A percentile compares a stretch with the other conserved stretches of the same genome.
phyloP scores from a whole-genome alignment of 2,113 vertebrate genomes.

The Amblyopsis rosae region DNA sequence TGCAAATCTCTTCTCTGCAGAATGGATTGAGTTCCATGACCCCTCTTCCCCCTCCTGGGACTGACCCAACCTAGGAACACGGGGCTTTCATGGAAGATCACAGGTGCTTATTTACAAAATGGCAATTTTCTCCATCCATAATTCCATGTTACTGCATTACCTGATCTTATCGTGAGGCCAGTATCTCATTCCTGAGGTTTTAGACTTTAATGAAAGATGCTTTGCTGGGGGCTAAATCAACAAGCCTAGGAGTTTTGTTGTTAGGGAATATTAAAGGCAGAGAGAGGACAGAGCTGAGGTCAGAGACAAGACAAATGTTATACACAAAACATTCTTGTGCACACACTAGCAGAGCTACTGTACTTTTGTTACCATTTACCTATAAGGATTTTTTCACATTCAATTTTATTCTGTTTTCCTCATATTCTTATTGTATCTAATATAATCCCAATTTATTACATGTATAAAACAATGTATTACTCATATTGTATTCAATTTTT shows the following conservation, averaged over 20 bases:
- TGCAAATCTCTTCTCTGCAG: slow-evolving; percentile 59
- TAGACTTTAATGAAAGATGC: slow-evolving; percentile 82
- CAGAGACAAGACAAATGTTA: slow-evolving; percentile 51
- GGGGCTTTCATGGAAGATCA: slow-evolving; percentile 79
- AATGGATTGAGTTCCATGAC: slow-evolving; percentile 69
- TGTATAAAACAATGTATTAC: too few species aligned
- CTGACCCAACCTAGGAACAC: slow-evolving; percentile 65
- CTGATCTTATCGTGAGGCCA: slow-evolving; percentile 77
- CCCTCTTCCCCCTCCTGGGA: slow-evolving; percentile 64
- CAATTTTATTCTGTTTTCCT: too few species aligned
- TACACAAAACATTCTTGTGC: slow-evolving; percentile 31
- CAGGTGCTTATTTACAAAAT: slow-evolving; percentile 84
- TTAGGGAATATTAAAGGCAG: slow-evolving; percentile 68
- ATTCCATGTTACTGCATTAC: slow-evolving; percentile 82
- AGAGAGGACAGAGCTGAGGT: slow-evolving; percentile 52
- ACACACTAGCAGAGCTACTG: slow-evolving; percentile 4
- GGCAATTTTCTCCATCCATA: slow-evolving; percentile 81
- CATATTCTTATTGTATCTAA: too few species aligned
- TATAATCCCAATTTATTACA: too few species aligned
- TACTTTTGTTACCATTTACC: too few species aligned
- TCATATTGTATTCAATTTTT: slow-evolving; percentile 23
- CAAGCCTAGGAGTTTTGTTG: slow-evolving; percentile 72
- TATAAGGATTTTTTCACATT: too few species aligned
- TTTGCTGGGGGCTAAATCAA: slow-evolving; percentile 75
- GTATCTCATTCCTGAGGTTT: slow-evolving; percentile 81